Base-by-base conservation (phyloP, 2,113 vertebrate genomes). In the Alaudala cheleensis region DNA sequence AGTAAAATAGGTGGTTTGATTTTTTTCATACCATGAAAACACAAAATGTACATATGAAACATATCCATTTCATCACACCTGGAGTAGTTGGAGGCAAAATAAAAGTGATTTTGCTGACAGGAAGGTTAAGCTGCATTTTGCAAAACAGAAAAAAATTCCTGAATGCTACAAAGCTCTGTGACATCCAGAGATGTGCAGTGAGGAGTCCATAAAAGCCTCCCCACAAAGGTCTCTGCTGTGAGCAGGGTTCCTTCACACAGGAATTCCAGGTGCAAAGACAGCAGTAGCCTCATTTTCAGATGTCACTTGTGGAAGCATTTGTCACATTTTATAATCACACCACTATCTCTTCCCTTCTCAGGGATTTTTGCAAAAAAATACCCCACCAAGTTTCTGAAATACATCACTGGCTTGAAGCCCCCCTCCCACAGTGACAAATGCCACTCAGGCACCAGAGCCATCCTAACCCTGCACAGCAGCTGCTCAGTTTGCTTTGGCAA, bases 41-140 rank as follows among this genome's bases (percentile, higher is more conserved):
- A 81, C n/a, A 33, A 62, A 49, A 44, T 9, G 0, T n/a, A 54
- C 5, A 6, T 13, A 51, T 0, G 6, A 42, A 56, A 49, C 47
- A 10, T 6, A 62, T 24, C 3, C 1, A 29, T 71, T 86, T 62
- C 47, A 80, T 14, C 33, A 19, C 14, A 57, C 5, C 9, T 45
- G 31, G 23, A 49, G 3, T 21, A 34, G 15, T 1, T 54, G 9
- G 6, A n/a, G 21, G 10, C 6, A 33, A 87, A 81, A 51, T 18
- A 45, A 24, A 78, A 60, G n/a, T 10, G 26, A 81, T 66, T 88
- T 39, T 77, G 15, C 19, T 65, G 47, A 45, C 19, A 54, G 4
- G 23, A 80, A 60, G 40, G 5, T 5, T 31, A 69, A 53, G 12
- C 22, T 47, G 51, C 6, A 47, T 91, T 54, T 39, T 49, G 17